These are phyloP conservation scores for Gymnoscopelus braueri DNA, from an alignment of 2,797 vertebrate species.

Conservation along the genomic window DNA sequence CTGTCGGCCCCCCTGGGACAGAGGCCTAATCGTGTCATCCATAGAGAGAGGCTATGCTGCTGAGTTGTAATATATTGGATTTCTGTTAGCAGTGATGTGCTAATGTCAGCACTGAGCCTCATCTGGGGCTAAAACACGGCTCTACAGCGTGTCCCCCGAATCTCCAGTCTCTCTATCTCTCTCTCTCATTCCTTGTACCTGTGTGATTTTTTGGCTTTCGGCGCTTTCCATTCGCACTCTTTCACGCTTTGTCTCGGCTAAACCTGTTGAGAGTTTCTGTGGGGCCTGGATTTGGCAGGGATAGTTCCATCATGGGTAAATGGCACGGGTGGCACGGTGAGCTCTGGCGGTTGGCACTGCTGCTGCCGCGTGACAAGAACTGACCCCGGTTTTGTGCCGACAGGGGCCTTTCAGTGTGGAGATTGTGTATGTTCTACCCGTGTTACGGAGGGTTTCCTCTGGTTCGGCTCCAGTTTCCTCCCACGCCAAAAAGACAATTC, in stretches of 20 bases:
- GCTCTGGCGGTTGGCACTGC: conserved; percentile 13
- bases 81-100: conserved; percentile 70
- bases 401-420: too few relatives aligned
- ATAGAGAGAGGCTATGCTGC: conserved; percentile 57
- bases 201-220: conserved; percentile 16
- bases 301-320: too few relatives aligned
- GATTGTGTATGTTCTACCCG: too few relatives aligned
- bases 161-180: conserved; percentile 14
- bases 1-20: conserved; percentile 50
- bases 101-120: conserved; percentile 72
- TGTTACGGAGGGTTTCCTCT: too few relatives aligned
- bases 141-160: conserved; percentile 22
- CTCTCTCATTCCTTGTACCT: neutral
- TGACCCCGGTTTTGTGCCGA: too few relatives aligned
- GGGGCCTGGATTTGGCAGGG: conserved; percentile 1
- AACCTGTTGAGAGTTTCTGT: conserved; percentile 25
- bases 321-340: conserved; percentile 32
- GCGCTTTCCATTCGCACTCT: conserved; percentile 37
- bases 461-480: too few relatives aligned
- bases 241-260: conserved; percentile 22
- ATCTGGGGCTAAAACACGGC: conserved; percentile 50
- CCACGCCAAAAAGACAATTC: too few relatives aligned
- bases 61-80: conserved; percentile 72
- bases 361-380: neutral
- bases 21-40: conserved; percentile 69